Evolutionary conservation across 2,113 vertebrate genomes (phyloP).

Genomic region (Empidonax alnorum): DNA sequence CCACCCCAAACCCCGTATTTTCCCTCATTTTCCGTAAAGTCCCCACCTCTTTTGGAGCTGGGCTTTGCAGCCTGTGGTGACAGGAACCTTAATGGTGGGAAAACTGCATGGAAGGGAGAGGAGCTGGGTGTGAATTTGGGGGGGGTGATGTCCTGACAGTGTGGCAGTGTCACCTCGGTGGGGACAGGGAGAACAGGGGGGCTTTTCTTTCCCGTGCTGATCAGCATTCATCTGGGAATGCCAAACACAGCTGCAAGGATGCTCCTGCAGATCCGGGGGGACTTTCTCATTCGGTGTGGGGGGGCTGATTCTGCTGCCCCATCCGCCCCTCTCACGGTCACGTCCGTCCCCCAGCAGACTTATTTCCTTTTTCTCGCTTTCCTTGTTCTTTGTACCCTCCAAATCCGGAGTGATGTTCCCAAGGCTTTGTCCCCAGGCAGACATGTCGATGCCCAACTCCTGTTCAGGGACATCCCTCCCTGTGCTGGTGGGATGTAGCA

Average conservation of each 20-base stretch:
- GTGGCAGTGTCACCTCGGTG: neutral
- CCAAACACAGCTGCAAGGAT: constrained; percentile 37
- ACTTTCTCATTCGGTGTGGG: neutral
- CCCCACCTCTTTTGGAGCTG: neutral
- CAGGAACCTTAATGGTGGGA: neutral
- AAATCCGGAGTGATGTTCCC: neutral
- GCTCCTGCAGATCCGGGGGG: neutral
- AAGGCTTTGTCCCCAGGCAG: neutral
- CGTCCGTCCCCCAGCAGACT: neutral
- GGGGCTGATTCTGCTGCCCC: neutral
- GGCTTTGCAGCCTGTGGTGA: neutral
- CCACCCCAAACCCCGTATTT: neutral
- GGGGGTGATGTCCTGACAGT: neutral
- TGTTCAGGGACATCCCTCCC: neutral
- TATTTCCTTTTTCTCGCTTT: neutral
- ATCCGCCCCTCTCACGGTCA: neutral
- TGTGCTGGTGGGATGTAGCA: neutral
- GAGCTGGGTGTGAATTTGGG: neutral
- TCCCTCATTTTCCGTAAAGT: neutral
- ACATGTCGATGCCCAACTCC: fast-evolving
- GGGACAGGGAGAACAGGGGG: neutral
- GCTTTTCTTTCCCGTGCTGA: neutral
- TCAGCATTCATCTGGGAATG: constrained; percentile 3
- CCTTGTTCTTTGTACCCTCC: neutral
- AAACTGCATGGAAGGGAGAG: neutral